Evolutionary conservation across 2,113 vertebrate genomes (phyloP).

Genomic region (Vulpes vulpes): DNA sequence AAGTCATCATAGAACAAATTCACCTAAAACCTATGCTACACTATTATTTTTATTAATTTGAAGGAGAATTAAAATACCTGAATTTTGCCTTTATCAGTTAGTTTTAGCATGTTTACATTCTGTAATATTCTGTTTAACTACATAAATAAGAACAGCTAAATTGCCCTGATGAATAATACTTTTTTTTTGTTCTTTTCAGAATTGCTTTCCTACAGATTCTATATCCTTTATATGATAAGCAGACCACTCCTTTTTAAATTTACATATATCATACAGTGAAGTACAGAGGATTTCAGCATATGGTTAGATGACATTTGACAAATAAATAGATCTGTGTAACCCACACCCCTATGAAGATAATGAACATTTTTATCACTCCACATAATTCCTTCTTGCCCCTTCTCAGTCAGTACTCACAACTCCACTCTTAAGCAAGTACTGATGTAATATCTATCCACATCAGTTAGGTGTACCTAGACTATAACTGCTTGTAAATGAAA

Average conservation of each 20-base stretch:
- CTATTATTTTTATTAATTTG: neutral
- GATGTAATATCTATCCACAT: neutral
- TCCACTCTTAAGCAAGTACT: neutral
- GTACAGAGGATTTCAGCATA: neutral
- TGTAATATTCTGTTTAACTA: neutral
- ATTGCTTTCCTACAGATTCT: neutral
- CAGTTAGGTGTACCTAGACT: neutral
- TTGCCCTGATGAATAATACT: neutral
- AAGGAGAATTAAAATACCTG: neutral
- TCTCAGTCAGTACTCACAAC: neutral
- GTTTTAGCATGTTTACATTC: conserved; percentile 12
- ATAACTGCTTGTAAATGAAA: neutral
- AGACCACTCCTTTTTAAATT: neutral
- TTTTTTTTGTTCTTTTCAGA: neutral
- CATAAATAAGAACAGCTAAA: neutral
- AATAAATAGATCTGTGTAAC: neutral
- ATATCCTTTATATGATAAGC: neutral
- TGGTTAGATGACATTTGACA: neutral
- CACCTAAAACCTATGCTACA: neutral
- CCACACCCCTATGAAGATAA: neutral
- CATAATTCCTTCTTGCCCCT: neutral
- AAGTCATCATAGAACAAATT: neutral
- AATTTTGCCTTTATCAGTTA: neutral
- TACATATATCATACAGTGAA: neutral
- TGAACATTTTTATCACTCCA: neutral